phyloP scores from a whole-genome alignment of 2,888 invertebrate genomes.

The Eilema caniola region DNA sequence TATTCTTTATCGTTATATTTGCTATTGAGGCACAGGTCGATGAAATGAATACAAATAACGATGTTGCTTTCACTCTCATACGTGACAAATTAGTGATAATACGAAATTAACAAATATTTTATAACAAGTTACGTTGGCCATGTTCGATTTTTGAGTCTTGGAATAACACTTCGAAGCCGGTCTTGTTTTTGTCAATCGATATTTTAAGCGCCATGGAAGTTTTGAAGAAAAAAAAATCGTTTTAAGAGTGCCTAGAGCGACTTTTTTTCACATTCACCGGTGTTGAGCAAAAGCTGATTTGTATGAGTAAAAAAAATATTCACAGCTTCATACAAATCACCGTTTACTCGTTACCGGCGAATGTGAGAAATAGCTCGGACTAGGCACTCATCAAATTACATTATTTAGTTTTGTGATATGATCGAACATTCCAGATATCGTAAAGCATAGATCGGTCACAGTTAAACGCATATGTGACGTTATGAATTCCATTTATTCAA shows the following conservation, averaged over 20 bases:
- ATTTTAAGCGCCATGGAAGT: slow-evolving; percentile 1
- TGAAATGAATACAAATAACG: slow-evolving; percentile 54
- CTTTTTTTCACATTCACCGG: background rate
- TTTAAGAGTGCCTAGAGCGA: background rate
- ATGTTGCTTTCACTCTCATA: slow-evolving; percentile 29
- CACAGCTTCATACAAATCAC: too few relatives aligned
- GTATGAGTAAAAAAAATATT: too few relatives aligned
- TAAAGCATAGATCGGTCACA: background rate
- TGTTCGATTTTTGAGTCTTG: slow-evolving; percentile 26
- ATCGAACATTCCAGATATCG: background rate
- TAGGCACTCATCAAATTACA: background rate
- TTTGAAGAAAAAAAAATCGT: background rate
- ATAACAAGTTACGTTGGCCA: slow-evolving; percentile 48
- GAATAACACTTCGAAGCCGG: slow-evolving; percentile 43
- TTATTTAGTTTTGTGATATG: slow-evolving; percentile 1
- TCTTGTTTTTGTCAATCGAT: slow-evolving; percentile 21
- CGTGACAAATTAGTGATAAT: slow-evolving; percentile 29
- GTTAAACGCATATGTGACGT: background rate
- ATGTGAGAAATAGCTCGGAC: too few relatives aligned
- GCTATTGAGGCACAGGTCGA: slow-evolving; percentile 65
- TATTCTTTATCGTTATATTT: slow-evolving; percentile 55
- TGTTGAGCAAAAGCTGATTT: too few relatives aligned
- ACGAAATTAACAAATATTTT: slow-evolving; percentile 30
- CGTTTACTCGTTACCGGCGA: too few relatives aligned
- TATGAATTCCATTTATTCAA: background rate